Percentiles rank a stretch among this genome's conserved stretches.
Evolutionary conservation across 2,113 vertebrate genomes (phyloP).

Genomic region (Pantherophis guttatus): DNA sequence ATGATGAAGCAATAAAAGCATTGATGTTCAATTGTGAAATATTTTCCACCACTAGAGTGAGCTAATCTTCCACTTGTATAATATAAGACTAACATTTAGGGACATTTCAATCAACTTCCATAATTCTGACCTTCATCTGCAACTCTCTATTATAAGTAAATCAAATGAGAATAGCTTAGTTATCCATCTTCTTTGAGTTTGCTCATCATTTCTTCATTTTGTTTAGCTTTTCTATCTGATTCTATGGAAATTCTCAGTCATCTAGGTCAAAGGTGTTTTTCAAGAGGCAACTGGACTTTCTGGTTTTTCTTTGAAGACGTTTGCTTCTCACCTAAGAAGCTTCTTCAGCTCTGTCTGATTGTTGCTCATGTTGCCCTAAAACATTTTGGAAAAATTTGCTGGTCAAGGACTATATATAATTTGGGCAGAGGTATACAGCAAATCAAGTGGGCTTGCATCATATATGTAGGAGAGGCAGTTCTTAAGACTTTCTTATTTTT

Average conservation of each 20-base stretch:
- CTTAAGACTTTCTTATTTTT: not conserved
- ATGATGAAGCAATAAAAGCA: not conserved
- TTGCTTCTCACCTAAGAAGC: too few relatives aligned
- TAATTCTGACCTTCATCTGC: not conserved
- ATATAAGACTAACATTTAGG: not conserved
- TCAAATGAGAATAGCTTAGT: not conserved
- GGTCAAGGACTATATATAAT: not conserved
- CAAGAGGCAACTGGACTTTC: too few relatives aligned
- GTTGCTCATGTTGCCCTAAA: not conserved
- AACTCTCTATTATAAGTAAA: not conserved
- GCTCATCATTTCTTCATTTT: not conserved
- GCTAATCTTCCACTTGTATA: not conserved
- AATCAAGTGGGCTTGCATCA: not conserved
- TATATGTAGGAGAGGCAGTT: not conserved
- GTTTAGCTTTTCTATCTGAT: not conserved
- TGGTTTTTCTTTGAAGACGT: too few relatives aligned
- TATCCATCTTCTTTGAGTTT: not conserved
- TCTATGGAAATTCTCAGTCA: too few relatives aligned
- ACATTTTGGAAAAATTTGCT: not conserved
- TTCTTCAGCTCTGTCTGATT: not conserved
- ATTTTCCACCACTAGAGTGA: constrained; percentile 19
- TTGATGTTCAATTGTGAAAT: not conserved
- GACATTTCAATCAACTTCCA: not conserved
- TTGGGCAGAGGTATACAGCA: not conserved
- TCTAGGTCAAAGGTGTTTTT: too few relatives aligned